These are phyloP conservation scores for Ctenodactylus gundi DNA, from an alignment of 2,113 vertebrate species.

Conservation along the genomic window DNA sequence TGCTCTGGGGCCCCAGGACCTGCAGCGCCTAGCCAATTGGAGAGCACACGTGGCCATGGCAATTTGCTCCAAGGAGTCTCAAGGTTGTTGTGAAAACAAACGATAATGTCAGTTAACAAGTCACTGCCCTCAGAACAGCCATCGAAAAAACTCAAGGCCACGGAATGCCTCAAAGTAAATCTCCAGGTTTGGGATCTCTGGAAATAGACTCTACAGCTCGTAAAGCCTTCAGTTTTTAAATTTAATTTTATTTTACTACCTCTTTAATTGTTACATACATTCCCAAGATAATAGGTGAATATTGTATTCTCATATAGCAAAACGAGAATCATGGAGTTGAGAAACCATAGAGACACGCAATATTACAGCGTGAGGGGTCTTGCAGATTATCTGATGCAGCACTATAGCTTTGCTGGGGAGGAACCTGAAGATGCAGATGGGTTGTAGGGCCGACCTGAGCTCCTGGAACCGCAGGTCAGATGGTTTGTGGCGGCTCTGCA, in stretches of 20 bases:
- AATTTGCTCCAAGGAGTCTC: conserved; percentile 55
- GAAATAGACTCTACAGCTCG: background rate
- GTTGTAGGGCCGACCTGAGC: background rate
- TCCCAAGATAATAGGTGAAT: background rate
- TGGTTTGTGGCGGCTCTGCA: background rate
- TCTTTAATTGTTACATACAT: background rate
- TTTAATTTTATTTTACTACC: conserved; percentile 35
- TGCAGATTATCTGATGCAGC: background rate
- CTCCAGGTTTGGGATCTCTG: conserved; percentile 42
- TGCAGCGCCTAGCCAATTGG: conserved; percentile 42
- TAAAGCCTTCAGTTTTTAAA: conserved; percentile 28
- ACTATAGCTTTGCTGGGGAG: background rate
- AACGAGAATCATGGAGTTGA: conserved; percentile 9
- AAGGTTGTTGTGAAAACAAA: conserved; percentile 64
- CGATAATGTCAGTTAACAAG: background rate
- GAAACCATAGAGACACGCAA: background rate
- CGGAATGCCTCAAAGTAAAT: background rate
- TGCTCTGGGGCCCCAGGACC: background rate
- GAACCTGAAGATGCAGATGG: background rate
- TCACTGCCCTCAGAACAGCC: background rate
- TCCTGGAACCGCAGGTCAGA: rapidly evolving
- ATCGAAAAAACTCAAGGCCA: background rate
- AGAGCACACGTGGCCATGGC: background rate
- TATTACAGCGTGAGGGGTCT: background rate
- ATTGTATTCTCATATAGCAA: conserved; percentile 10